Evolutionary conservation across 2,113 vertebrate species (phyloP), one percentile per base, ranked within the genome.

Genomic region (Halichoeres trimaculatus): DNA sequence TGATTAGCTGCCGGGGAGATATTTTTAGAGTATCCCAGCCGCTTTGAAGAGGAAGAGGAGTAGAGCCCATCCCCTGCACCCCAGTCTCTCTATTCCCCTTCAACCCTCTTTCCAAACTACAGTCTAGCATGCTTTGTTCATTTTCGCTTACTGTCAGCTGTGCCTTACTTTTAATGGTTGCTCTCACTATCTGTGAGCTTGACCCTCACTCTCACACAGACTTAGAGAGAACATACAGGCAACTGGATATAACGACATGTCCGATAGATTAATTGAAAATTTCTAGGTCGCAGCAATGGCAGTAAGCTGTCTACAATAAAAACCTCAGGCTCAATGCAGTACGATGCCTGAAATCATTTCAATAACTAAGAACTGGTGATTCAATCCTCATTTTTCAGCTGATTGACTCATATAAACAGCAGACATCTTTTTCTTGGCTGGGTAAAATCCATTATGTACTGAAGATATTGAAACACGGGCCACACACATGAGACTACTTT

Each of bases 1-100:
- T 76, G 85, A 89, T 88, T 90, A 84, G 83, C 88, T 89, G 76
- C 88, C 36, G 75, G 87, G 78, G 43, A 81, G 84, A 77, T 94
- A 93, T 93, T 92, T 94, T 89, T 93, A 91, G 88, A 85, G 72
- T 61, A 76, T 86, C 74, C 66, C 64, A 66, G 80, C 53, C 64
- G 22, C 81, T 92, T 93, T 90, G 90, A 91, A 91, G 86, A 87
- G 77, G 63, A 80, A 84, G 81, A 77, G 52, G 80, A 86, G 72
- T 51, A 10, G 30, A 79, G 80, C 50, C 56, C 77, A 55, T 20
- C 73, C 68, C 38, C 47, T 35, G 19, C 34, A 36, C n/a, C 77
- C 68, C 56, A 26, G 69, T 58, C 78, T 68, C 23, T 11, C 53
- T 36, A 26, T 71, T 54, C 61, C 43, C 43, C 13, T 30, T 30